These are phyloP conservation scores for Aplodontia rufa DNA, from an alignment of 2,113 vertebrate genomes.

Conservation along the genomic window DNA sequence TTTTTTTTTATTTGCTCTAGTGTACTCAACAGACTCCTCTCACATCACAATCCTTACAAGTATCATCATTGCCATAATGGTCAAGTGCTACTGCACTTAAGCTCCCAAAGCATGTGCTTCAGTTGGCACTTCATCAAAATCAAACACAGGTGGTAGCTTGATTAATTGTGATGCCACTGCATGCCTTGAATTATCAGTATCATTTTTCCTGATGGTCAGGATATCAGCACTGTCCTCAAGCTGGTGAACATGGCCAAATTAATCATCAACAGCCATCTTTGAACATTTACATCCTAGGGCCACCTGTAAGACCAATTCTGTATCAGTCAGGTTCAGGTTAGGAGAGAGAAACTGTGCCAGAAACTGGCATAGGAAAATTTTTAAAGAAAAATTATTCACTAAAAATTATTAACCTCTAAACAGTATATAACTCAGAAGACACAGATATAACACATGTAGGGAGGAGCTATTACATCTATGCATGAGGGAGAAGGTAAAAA, in stretches of 20 bases:
- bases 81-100: not conserved
- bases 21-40: not conserved
- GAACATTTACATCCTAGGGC: not conserved
- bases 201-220: not conserved
- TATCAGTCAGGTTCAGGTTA: not conserved
- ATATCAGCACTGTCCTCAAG: not conserved
- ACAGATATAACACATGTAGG: not conserved
- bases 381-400: not conserved
- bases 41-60: not conserved
- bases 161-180: not conserved
- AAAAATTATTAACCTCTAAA: not conserved
- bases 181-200: not conserved
- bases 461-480: not conserved
- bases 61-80: not conserved
- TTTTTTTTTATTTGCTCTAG: not conserved
- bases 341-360: not conserved
- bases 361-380: not conserved
- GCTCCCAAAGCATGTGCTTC: not conserved
- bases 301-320: not conserved
- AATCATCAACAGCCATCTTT: not conserved
- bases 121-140: slow-evolving; percentile 11
- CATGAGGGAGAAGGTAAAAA: not conserved
- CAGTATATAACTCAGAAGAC: not conserved
- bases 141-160: slow-evolving; percentile 15
- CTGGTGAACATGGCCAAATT: not conserved